Evolutionary conservation across 2,888 invertebrate genomes (phyloP).

Genomic region (Pollenia labialis): DNA sequence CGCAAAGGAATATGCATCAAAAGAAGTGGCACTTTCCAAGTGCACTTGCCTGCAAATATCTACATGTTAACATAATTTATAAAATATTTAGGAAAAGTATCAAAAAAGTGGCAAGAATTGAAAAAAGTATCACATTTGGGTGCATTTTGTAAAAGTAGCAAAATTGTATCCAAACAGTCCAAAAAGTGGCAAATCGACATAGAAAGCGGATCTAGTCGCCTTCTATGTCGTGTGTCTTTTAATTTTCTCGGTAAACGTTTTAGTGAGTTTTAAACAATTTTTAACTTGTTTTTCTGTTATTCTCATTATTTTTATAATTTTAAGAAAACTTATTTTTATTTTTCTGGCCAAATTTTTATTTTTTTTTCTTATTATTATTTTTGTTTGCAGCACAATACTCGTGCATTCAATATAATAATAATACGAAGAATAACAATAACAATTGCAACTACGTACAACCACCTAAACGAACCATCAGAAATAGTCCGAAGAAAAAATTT

Average conservation of each 20-base stretch:
- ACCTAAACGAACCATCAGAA: conserved; percentile 34
- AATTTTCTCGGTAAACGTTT: conserved; percentile 17
- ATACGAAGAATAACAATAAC: conserved; percentile 6
- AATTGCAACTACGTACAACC: conserved; percentile 33
- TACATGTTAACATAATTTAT: too few relatives aligned
- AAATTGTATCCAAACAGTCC: too few relatives aligned
- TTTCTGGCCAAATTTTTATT: background rate
- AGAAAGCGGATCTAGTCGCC: too few relatives aligned
- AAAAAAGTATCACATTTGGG: too few relatives aligned
- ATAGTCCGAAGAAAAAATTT: conserved; percentile 23
- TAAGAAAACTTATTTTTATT: background rate
- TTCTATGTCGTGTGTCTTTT: conserved; percentile 4
- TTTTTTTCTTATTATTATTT: background rate
- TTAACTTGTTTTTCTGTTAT: background rate
- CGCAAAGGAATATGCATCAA: too few relatives aligned
- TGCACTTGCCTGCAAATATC: too few relatives aligned
- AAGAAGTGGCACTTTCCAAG: too few relatives aligned
- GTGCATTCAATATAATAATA: background rate
- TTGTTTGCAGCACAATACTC: background rate
- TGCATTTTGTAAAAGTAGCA: too few relatives aligned
- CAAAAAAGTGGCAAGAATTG: too few relatives aligned
- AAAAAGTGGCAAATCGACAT: too few relatives aligned
- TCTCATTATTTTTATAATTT: background rate
- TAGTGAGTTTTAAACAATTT: conserved; percentile 10
- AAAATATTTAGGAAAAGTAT: too few relatives aligned